These are phyloP conservation scores for Gonatopus flavifemur DNA, from an alignment of 1,140 invertebrate genomes.

Conservation along the genomic window DNA sequence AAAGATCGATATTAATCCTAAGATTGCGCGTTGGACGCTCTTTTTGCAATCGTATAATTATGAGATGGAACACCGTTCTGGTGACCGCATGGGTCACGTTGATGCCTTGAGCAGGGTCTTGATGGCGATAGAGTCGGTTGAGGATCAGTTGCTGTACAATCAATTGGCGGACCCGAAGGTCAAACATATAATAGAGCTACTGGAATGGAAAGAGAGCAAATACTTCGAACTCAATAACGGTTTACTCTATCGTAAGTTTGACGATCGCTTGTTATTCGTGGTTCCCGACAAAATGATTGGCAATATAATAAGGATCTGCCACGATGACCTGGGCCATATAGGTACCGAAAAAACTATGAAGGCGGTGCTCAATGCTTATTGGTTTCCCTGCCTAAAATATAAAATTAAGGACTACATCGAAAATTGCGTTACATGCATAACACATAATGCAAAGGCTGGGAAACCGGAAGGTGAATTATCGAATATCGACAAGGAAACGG, in stretches of 20 bases:
- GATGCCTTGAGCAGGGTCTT: conserved; percentile 21
- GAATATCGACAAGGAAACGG: conserved; percentile 16
- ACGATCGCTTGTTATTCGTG: background rate
- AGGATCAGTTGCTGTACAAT: background rate
- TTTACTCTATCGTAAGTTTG: background rate
- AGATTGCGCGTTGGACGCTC: too few relatives aligned
- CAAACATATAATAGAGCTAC: background rate
- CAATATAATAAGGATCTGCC: conserved; percentile 12
- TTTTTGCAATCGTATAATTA: conserved; percentile 40
- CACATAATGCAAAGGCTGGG: background rate
- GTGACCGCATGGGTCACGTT: conserved; percentile 11
- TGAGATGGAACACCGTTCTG: conserved; percentile 35
- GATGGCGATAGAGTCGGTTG: conserved; percentile 5
- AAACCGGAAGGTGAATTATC: conserved; percentile 20
- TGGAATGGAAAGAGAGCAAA: too few relatives aligned
- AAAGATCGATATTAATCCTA: too few relatives aligned
- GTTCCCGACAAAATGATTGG: conserved; percentile 10
- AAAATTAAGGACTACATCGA: conserved; percentile 14
- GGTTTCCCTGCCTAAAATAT: conserved; percentile 19
- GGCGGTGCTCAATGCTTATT: conserved; percentile 10
- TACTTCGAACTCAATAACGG: too few relatives aligned
- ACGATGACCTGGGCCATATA: conserved; percentile 19
- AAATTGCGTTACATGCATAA: too few relatives aligned
- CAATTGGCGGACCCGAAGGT: too few relatives aligned
- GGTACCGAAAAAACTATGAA: conserved; percentile 4